A percentile compares a stretch with the other conserved stretches of the same genome.
Conservation (phyloP, 2,113 vertebrate species). For the Prionailurus bengalensis region DNA sequence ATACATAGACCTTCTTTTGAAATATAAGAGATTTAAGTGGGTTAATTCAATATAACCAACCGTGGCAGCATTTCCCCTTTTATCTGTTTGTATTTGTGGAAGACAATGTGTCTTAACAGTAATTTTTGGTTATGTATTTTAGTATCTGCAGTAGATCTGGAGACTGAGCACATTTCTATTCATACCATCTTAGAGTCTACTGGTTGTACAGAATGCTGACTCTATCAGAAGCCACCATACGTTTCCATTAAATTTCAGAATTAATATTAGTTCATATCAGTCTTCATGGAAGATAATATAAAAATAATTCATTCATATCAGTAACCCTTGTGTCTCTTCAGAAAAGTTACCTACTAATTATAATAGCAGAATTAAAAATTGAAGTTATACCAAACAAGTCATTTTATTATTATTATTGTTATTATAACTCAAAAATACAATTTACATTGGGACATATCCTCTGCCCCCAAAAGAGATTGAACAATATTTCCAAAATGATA, state of each 20-base stretch:
- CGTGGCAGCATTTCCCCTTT: not conserved
- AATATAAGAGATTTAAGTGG: slow-evolving; percentile 69
- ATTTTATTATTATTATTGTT: not conserved
- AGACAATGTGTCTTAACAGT: not conserved
- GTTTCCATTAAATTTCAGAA: not conserved
- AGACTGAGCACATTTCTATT: not conserved
- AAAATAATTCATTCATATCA: not conserved
- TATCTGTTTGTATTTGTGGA: slow-evolving; percentile 57
- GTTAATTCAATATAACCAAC: slow-evolving; percentile 62
- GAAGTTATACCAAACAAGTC: not conserved
- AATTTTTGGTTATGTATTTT: slow-evolving; percentile 38
- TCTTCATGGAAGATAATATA: not conserved
- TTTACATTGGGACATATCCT: not conserved
- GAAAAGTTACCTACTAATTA: slow-evolving; percentile 21
- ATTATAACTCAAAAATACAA: not conserved
- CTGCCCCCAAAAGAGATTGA: not conserved
- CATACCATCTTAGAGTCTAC: not conserved
- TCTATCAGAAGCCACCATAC: not conserved
- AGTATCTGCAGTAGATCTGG: not conserved
- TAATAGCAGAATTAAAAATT: slow-evolving; percentile 5
- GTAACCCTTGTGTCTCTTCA: not conserved
- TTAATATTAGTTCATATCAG: not conserved
- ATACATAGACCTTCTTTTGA: slow-evolving; percentile 64
- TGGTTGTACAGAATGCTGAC: not conserved
- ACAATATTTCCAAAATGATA: not conserved